Conservation (phyloP, 2,888 invertebrate genomes). For the Tinea semifulvella region DNA sequence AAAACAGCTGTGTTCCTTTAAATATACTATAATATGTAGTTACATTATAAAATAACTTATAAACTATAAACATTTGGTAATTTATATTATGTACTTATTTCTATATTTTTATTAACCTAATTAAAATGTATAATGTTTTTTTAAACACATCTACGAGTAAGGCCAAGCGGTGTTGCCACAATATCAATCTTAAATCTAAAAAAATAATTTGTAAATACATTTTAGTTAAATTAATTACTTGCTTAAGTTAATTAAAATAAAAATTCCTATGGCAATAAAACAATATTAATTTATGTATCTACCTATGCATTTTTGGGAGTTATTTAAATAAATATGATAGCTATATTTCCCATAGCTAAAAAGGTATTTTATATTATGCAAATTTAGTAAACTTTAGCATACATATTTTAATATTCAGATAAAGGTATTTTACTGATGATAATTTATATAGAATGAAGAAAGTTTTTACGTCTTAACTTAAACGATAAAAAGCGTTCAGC, state of each 20-base stretch:
- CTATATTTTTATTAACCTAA: conserved; percentile 17
- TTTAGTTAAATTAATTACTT: conserved; percentile 23
- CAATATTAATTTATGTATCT: conserved; percentile 15
- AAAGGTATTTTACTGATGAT: too few relatives aligned
- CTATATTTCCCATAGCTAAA: background rate
- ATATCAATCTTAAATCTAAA: conserved; percentile 24
- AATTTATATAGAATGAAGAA: too few relatives aligned
- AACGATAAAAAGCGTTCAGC: too few relatives aligned
- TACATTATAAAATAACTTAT: conserved; percentile 7
- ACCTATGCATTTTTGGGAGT: conserved; percentile 2
- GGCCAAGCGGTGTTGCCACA: conserved; percentile 68
- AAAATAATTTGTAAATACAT: background rate
- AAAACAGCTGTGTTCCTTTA: conserved; percentile 33
- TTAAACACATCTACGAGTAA: conserved; percentile 50
- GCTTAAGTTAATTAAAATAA: conserved; percentile 20
- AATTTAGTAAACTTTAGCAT: too few relatives aligned
- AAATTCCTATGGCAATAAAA: conserved; percentile 14
- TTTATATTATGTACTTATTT: conserved; percentile 22
- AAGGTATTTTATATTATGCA: conserved; percentile 15
- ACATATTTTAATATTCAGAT: too few relatives aligned
- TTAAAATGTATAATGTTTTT: conserved; percentile 30
- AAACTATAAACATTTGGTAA: conserved; percentile 30
- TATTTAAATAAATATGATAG: conserved; percentile 3
- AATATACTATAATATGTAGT: background rate
- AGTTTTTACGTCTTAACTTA: too few relatives aligned